These are phyloP conservation scores for Crax fasciolata DNA, from an alignment of 2,797 vertebrate species.

Conservation along the genomic window DNA sequence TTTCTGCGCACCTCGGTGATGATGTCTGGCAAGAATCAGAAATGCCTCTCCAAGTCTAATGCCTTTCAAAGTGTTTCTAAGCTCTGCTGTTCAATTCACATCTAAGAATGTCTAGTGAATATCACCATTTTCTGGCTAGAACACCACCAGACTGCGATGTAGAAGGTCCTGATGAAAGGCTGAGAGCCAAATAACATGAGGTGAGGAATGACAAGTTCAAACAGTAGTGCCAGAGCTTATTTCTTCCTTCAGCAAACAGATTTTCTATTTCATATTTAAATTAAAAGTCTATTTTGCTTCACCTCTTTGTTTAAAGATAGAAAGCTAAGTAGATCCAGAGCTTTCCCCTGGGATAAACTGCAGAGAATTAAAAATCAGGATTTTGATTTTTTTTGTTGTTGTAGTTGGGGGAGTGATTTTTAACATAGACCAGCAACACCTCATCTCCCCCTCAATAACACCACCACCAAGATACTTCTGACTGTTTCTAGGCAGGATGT, in stretches of 20 bases:
- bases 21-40: conserved; percentile 21
- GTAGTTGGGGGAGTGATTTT: background rate
- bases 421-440: background rate
- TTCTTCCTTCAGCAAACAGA: conserved; percentile 17
- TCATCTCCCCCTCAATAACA: background rate
- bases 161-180: background rate
- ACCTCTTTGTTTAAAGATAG: background rate
- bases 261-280: conserved; percentile 1
- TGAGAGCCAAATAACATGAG: background rate
- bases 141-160: background rate
- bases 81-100: background rate
- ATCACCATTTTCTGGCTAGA: conserved; percentile 1
- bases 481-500: background rate
- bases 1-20: conserved; percentile 35
- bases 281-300: background rate
- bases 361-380: background rate
- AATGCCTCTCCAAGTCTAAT: background rate
- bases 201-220: conserved; percentile 26
- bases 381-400: too few species aligned
- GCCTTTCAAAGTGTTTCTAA: conserved; percentile 1
- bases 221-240: background rate
- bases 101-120: background rate
- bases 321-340: background rate
- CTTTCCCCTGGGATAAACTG: background rate
- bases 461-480: background rate